These are phyloP conservation scores for Isoperla grammatica DNA, from an alignment of 2,888 invertebrate genomes.

Conservation along the genomic window DNA sequence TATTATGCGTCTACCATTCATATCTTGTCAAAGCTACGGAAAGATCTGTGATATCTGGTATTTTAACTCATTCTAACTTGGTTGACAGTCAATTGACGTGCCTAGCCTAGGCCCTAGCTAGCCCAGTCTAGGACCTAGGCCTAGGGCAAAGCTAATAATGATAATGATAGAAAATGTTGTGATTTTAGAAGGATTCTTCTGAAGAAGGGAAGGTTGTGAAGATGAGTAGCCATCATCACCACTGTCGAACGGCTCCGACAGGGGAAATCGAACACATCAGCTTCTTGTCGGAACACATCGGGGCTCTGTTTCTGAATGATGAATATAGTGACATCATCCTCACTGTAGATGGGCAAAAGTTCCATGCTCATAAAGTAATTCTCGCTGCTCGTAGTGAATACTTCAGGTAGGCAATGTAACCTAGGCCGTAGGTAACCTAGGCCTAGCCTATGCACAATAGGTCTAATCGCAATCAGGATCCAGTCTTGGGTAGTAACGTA, in stretches of 20 bases:
- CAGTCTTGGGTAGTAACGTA: no score
- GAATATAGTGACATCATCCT: constrained; percentile 90
- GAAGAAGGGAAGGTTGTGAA: background rate
- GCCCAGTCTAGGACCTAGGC: no score
- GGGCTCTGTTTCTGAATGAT: constrained; percentile 74
- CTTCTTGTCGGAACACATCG: constrained; percentile 80
- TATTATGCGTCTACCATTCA: no score
- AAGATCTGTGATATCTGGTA: no score
- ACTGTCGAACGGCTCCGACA: constrained; percentile 41
- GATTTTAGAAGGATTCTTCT: background rate
- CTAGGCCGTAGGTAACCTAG: no score
- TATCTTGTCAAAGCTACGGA: no score
- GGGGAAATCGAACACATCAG: constrained; percentile 62
- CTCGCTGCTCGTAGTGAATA: constrained; percentile 94
- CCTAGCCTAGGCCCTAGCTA: no score
- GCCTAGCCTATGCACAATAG: no score
- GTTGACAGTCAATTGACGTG: no score
- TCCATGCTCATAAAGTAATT: constrained; percentile 74
- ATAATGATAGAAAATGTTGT: background rate
- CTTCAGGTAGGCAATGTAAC: constrained; percentile 88
- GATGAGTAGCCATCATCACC: constrained; percentile 37
- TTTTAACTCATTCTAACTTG: no score
- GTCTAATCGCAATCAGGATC: no score
- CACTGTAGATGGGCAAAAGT: constrained; percentile 69
- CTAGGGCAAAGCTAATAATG: no score